Percentiles rank a stretch among this genome's conserved stretches.
These are phyloP conservation scores for Ophioderma brevispina DNA, from an alignment of 35 echinoderm and acorn worm species.

Conservation along the genomic window DNA sequence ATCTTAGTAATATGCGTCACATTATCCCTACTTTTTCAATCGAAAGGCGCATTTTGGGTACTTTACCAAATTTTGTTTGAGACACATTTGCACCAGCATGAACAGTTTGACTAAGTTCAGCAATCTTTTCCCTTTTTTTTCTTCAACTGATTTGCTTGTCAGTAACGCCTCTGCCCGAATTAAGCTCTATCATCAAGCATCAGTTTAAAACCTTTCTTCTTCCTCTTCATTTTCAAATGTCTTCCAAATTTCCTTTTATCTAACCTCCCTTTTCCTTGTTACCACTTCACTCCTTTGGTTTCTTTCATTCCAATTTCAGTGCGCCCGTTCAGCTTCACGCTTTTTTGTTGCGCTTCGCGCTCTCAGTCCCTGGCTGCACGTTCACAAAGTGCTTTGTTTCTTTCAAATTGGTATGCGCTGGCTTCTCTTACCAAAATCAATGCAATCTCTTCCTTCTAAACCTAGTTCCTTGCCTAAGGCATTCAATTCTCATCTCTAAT, in stretches of 20 bases:
- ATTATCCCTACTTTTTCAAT: too few relatives aligned
- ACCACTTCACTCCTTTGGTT: neutral
- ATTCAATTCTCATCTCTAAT: neutral
- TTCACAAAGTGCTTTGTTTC: neutral
- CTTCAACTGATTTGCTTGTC: neutral
- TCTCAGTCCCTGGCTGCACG: neutral
- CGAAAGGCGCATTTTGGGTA: slow-evolving; percentile 68
- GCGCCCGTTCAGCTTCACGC: neutral
- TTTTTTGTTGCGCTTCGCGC: neutral
- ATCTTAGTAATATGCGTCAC: slow-evolving; percentile 57
- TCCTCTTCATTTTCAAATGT: neutral
- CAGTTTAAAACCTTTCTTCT: neutral
- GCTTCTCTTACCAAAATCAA: neutral
- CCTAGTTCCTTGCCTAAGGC: neutral
- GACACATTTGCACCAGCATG: neutral
- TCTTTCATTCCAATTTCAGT: neutral
- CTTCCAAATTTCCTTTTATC: neutral
- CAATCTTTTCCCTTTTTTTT: too few relatives aligned
- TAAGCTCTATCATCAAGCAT: neutral
- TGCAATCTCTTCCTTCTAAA: neutral
- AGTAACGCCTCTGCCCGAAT: neutral
- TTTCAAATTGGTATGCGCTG: neutral
- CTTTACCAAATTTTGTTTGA: neutral
- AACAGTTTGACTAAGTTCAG: neutral
- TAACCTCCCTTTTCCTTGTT: neutral